phyloP scores from a whole-genome alignment of 37 sponge, comb jelly and placozoan species.

The Tethya wilhelma region DNA sequence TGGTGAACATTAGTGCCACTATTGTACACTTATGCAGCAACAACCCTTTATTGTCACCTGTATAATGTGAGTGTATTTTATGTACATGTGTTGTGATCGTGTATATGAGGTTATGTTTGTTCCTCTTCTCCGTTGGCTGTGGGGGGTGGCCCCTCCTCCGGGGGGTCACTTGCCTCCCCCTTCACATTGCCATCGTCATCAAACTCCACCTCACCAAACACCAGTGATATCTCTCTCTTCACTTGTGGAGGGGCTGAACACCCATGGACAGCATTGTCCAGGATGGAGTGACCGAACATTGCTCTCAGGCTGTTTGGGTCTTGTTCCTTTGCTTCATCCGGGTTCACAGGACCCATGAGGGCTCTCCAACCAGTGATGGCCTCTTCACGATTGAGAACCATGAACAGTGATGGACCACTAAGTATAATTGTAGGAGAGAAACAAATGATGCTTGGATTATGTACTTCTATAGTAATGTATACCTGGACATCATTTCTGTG shows the following conservation, averaged over 20 bases:
- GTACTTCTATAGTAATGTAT: background rate
- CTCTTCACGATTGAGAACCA: slow-evolving; percentile 91
- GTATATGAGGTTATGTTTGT: background rate
- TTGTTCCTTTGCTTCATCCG: slow-evolving; percentile 77
- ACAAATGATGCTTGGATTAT: background rate
- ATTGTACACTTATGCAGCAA: no score
- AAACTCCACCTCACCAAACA: slow-evolving; percentile 76
- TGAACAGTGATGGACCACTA: slow-evolving; percentile 93
- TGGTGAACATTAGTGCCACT: no score
- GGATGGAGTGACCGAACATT: slow-evolving; percentile 76
- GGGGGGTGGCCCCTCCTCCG: background rate
- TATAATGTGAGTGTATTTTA: no score
- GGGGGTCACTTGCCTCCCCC: background rate
- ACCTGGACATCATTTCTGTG: slow-evolving; percentile 89
- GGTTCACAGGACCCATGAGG: slow-evolving; percentile 89
- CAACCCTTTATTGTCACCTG: no score
- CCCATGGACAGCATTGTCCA: slow-evolving; percentile 93
- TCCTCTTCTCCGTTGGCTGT: background rate
- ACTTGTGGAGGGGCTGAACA: slow-evolving; percentile 72
- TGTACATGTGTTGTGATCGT: no score
- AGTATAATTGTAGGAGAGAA: background rate
- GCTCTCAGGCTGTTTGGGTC: slow-evolving; percentile 84
- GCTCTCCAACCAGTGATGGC: slow-evolving; percentile 91
- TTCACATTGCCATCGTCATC: slow-evolving; percentile 11
- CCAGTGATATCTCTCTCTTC: slow-evolving; percentile 59